Evolutionary conservation across 92 coral and sea anemone genomes (phyloP).

Genomic region (Meandrina meandrites): DNA sequence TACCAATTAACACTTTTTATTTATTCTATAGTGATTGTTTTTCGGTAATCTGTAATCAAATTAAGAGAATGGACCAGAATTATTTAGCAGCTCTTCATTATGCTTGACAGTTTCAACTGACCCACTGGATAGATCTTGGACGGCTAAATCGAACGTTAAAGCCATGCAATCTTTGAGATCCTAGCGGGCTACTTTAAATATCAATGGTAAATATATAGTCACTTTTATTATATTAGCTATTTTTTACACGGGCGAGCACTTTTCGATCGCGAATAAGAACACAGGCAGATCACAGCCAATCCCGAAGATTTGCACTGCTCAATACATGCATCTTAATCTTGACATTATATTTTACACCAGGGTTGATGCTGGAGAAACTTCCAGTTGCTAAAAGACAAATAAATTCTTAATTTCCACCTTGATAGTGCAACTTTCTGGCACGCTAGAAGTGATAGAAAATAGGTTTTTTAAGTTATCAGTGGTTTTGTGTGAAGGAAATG

Average conservation of each 20-base stretch:
- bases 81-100: neutral
- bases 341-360: neutral
- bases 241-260: neutral
- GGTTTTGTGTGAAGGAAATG: neutral
- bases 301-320: neutral
- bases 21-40: neutral
- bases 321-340: neutral
- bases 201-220: neutral
- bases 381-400: neutral
- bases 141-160: neutral
- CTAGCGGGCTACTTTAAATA: neutral
- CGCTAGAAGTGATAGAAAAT: neutral
- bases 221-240: neutral
- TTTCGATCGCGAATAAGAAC: neutral
- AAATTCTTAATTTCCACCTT: neutral
- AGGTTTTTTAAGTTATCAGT: neutral
- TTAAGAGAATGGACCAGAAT: neutral
- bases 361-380: neutral
- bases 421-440: neutral
- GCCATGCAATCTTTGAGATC: neutral
- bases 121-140: neutral
- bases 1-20: conserved; percentile 1
- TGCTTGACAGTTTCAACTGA: conserved; percentile 10
- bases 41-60: neutral
- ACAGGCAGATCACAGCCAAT: neutral